Evolutionary conservation across 2,888 invertebrate species (phyloP).

Genomic region (Drosophila neutralis): DNA sequence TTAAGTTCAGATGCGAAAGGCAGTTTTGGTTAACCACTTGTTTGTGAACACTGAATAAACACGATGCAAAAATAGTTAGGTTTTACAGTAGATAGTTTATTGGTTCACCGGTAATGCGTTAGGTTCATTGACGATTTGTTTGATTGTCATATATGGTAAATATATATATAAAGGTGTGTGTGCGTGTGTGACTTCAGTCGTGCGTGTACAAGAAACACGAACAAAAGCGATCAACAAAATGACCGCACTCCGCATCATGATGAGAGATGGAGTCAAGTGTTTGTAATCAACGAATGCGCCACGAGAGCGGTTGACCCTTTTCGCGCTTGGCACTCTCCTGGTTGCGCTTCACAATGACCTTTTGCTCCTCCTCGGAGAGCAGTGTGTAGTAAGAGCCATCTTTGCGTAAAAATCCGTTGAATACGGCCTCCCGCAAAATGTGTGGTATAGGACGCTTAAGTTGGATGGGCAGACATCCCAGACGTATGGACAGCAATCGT

Average conservation of each 20-base stretch:
- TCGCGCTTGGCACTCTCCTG: conserved; percentile 62
- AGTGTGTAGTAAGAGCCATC: conserved; percentile 57
- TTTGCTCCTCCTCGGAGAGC: conserved; percentile 58
- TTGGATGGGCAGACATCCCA: conserved; percentile 55
- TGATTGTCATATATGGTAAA: neutral
- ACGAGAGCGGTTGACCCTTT: conserved; percentile 67
- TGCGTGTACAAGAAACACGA: neutral
- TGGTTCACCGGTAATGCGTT: neutral
- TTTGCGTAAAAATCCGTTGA: conserved; percentile 61
- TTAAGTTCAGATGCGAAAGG: neutral
- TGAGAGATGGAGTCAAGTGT: neutral
- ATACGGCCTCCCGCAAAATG: conserved; percentile 51
- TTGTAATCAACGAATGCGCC: conserved; percentile 59
- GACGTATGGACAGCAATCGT: conserved; percentile 40
- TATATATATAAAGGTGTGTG: no score
- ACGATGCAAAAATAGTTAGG: neutral
- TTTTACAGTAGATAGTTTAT: neutral
- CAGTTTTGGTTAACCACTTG: neutral
- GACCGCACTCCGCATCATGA: neutral
- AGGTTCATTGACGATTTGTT: neutral
- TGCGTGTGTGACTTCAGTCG: neutral
- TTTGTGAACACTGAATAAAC: neutral
- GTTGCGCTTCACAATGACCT: conserved; percentile 55
- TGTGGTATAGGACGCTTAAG: conserved; percentile 66
- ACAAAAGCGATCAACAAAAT: neutral